These are phyloP conservation scores for Cephalopholis sonnerati DNA, from an alignment of 2,113 vertebrate genomes.

Conservation along the genomic window DNA sequence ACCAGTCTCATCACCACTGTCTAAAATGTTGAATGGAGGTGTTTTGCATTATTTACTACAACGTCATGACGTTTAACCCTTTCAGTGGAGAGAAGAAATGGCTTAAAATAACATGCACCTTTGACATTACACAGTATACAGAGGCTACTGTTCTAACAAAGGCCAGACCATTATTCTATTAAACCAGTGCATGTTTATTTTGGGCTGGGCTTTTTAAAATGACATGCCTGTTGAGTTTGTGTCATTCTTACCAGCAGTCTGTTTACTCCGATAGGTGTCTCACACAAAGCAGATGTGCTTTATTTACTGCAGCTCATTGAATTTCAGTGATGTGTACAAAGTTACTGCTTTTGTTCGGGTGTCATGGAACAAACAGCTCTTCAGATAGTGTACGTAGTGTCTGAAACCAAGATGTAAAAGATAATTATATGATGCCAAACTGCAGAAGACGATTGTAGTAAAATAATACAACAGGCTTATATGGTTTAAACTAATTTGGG, in stretches of 20 bases:
- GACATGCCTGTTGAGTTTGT: conserved; percentile 22
- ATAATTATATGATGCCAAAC: conserved; percentile 6
- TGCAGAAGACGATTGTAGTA: conserved; percentile 4
- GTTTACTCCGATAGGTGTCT: background rate
- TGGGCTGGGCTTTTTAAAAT: conserved; percentile 41
- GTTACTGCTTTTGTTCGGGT: conserved; percentile 20
- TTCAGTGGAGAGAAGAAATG: background rate
- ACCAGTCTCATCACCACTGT: background rate
- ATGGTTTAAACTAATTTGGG: background rate
- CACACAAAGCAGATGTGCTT: conserved; percentile 11
- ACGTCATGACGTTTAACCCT: background rate
- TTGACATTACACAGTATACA: background rate
- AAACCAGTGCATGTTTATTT: conserved; percentile 14
- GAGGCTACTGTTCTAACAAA: conserved; percentile 8
- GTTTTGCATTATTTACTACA: background rate
- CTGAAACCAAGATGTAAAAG: conserved; percentile 5
- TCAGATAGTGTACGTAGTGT: conserved; percentile 2
- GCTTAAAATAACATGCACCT: conserved; percentile 4
- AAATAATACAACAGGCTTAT: conserved; percentile 7
- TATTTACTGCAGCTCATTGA: conserved; percentile 34
- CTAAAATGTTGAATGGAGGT: background rate
- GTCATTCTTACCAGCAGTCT: conserved; percentile 1
- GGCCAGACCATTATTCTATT: background rate
- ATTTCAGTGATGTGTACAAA: conserved; percentile 4
- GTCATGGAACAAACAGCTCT: conserved; percentile 11